Evolutionary conservation across 2,113 vertebrate genomes (phyloP), one percentile per base, ranked within the genome.

Genomic region (Larimichthys polyactis): DNA sequence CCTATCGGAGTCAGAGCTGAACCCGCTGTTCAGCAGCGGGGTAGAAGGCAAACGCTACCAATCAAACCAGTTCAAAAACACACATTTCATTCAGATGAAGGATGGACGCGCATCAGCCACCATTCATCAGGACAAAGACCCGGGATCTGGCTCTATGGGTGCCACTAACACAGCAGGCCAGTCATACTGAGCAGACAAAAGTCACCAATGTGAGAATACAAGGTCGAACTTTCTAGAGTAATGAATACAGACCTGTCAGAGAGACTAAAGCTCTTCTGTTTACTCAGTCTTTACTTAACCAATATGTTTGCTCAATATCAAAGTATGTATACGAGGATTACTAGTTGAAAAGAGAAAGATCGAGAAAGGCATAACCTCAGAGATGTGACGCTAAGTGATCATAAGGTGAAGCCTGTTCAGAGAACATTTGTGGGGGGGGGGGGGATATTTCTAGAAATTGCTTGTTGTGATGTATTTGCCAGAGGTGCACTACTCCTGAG

Each of bases 391-490:
- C 19, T 29, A 10, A 7, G 36, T 40, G 36, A 40, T 51, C 11
- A 44, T 20, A 68, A 48, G 32, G 40, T 67, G 11, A 78, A 54
- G 36, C 11, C 11, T 22, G 44, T 7, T 20, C 1, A 24, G 48
- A 76, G 15, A 57, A 51, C 17, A 4, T 81, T 75, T 76, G 64
- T 63, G 32, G n/a, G n/a, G 11, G 60, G 1, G 1, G 24, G 24
- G 29, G 29, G 29, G 29, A 44, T 32, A 66, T 79, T 90, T 82
- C 60, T 64, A 59, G 58, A 76, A 87, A 81, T 80, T 58, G 58
- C 73, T 62, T 77, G 86, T 87, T 82, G 75, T 71, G 71, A 32
- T 84, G 78, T 87, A 73, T 84, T 85, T 64, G 83, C 87, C 81
- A 54, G 75, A 73, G 76, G 90, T 68, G 19, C 14, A 48, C 58